Percentiles rank a stretch among this genome's conserved stretches.
Evolutionary conservation across 1,140 invertebrate species (phyloP).

Genomic region (Macrotrachela quadricornifera): DNA sequence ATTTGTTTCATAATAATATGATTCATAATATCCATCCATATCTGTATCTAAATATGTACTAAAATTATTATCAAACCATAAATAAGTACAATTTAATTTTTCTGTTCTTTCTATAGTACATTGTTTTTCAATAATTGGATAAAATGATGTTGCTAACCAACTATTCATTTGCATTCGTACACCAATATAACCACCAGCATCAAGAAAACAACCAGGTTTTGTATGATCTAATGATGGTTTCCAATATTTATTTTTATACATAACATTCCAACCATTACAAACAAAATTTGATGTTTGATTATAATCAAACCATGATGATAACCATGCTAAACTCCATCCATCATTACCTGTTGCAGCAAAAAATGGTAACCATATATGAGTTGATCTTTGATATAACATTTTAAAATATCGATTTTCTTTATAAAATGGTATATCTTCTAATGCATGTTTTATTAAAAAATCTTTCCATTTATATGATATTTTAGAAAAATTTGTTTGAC

Average conservation of each 20-base stretch:
- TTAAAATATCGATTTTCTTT: neutral
- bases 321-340: neutral
- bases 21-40: neutral
- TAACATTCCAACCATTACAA: too few species aligned
- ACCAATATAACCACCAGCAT: too few species aligned
- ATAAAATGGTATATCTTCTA: neutral
- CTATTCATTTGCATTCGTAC: neutral
- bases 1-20: neutral
- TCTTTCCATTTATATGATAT: neutral
- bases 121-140: neutral
- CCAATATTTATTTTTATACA: too few species aligned
- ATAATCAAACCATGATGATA: neutral
- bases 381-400: neutral
- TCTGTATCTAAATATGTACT: neutral
- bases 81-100: neutral
- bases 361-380: neutral
- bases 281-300: neutral
- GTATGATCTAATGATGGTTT: too few species aligned
- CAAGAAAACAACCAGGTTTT: too few species aligned
- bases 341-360: neutral
- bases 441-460: neutral
- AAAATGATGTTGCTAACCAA: neutral
- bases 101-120: too few species aligned
- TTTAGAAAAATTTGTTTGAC: neutral
- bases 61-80: neutral